phyloP scores from a whole-genome alignment of 35 echinoderm and acorn worm species.

The Acanthaster planci region DNA sequence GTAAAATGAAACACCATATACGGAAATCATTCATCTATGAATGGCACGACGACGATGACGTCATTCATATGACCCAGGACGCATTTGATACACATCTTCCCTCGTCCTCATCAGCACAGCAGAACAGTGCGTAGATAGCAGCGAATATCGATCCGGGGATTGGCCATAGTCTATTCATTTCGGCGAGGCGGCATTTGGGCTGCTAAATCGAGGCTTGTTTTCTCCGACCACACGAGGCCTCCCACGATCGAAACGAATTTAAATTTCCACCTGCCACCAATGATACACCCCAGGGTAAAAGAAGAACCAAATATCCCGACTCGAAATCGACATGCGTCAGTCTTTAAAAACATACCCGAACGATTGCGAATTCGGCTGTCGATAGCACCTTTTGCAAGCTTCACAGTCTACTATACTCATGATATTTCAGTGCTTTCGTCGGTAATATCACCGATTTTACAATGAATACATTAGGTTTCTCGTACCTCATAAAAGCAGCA shows the following conservation, averaged over 20 bases:
- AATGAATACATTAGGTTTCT: too few relatives aligned
- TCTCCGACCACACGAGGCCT: neutral
- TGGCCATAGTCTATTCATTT: neutral
- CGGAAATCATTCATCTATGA: neutral
- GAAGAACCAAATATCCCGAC: neutral
- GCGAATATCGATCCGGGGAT: neutral
- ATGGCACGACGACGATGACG: neutral
- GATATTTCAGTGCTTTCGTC: too few relatives aligned
- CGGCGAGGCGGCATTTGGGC: neutral
- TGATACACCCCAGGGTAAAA: neutral
- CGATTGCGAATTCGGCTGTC: too few relatives aligned
- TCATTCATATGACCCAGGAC: neutral
- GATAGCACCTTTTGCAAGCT: too few relatives aligned
- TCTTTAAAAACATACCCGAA: too few relatives aligned
- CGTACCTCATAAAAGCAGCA: too few relatives aligned
- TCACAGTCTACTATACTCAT: too few relatives aligned
- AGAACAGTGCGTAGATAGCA: too few relatives aligned
- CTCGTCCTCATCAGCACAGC: too few relatives aligned
- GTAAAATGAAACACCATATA: constrained; percentile 13
- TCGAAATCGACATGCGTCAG: too few relatives aligned
- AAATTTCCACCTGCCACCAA: neutral
- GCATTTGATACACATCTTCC: too few relatives aligned
- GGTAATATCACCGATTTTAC: too few relatives aligned
- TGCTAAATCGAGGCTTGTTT: neutral
- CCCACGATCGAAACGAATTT: neutral